Conservation (phyloP, 2,113 vertebrate species). For the Alces alces region DNA sequence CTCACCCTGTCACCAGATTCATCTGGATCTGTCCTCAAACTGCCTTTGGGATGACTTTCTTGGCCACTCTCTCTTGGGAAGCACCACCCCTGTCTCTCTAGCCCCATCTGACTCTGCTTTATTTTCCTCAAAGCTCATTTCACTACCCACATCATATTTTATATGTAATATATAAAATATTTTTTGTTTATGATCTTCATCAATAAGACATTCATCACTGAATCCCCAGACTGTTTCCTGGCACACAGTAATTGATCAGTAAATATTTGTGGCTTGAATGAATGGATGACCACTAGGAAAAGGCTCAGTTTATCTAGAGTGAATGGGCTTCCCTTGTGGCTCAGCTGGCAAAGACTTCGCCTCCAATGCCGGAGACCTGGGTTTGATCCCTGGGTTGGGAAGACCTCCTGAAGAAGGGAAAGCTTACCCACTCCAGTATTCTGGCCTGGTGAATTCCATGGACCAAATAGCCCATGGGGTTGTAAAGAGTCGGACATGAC, state of each 20-base stretch:
- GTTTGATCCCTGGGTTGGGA: neutral
- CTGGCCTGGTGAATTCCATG: neutral
- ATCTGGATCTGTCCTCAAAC: neutral
- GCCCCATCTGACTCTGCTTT: neutral
- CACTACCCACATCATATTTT: neutral
- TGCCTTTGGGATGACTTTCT: neutral
- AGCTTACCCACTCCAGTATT: neutral
- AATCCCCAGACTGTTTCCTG: neutral
- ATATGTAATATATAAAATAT: neutral
- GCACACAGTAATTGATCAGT: neutral
- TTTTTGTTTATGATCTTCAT: neutral
- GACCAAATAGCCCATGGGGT: neutral
- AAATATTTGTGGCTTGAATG: neutral
- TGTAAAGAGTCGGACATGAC: neutral
- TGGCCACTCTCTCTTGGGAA: neutral
- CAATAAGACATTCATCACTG: neutral
- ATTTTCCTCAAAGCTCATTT: neutral
- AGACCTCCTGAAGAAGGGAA: neutral
- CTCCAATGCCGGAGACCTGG: neutral
- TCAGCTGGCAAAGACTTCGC: neutral
- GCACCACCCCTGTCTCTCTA: neutral
- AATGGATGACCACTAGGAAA: neutral
- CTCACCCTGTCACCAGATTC: neutral
- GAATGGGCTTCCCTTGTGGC: neutral
- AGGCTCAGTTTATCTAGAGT: neutral